phyloP scores from a whole-genome alignment of 2,113 vertebrate species.

The Polypterus senegalus region DNA sequence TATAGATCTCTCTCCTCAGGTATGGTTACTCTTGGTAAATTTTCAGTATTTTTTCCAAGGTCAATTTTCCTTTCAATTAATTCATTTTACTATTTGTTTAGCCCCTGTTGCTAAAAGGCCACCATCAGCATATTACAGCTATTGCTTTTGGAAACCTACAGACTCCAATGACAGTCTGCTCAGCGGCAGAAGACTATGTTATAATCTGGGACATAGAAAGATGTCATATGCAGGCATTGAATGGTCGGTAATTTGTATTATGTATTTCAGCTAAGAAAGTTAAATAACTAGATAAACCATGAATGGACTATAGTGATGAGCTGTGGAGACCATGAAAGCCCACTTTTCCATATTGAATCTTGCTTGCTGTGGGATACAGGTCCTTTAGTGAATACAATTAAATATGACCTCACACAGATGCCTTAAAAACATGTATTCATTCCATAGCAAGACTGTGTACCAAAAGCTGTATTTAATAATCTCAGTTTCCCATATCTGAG shows the following conservation, averaged over 20 bases:
- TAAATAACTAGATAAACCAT: no score
- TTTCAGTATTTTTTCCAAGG: no score
- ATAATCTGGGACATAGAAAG: slow-evolving; percentile 63
- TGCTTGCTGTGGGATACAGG: not conserved
- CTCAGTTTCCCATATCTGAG: no score
- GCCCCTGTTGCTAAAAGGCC: slow-evolving; percentile 58
- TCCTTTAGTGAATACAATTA: no score
- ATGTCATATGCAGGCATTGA: slow-evolving; percentile 37
- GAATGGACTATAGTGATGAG: no score
- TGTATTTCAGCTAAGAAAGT: no score
- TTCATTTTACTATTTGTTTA: slow-evolving; percentile 20
- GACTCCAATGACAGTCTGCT: slow-evolving; percentile 51
- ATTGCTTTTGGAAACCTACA: slow-evolving; percentile 54
- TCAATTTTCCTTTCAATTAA: slow-evolving; percentile 15
- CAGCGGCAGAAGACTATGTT: slow-evolving; percentile 63
- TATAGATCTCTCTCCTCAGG: slow-evolving; percentile 34
- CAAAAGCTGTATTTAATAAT: no score
- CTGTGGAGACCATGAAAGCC: not conserved
- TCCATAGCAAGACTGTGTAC: no score
- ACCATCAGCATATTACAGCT: slow-evolving; percentile 54
- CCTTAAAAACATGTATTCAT: no score
- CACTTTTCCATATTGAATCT: not conserved
- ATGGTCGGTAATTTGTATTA: slow-evolving; percentile 39
- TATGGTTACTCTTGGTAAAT: slow-evolving; percentile 21
- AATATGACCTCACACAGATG: no score